A percentile compares a stretch with the other conserved stretches of the same genome.
These are phyloP conservation scores for Metalampra italica DNA, from an alignment of 2,888 invertebrate genomes.

Conservation along the genomic window DNA sequence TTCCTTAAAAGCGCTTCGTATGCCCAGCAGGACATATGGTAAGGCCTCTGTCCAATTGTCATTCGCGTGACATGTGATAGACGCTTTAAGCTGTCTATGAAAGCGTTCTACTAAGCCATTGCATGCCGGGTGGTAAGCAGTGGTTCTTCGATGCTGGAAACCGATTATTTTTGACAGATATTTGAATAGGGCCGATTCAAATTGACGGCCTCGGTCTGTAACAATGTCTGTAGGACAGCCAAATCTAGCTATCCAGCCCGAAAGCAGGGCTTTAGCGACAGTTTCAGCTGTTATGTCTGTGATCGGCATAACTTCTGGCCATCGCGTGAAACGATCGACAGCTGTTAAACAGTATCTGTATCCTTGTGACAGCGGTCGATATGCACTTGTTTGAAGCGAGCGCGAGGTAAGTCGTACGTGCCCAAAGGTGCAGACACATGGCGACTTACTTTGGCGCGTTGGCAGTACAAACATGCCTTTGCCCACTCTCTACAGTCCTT, in stretches of 20 bases:
- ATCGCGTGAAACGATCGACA: conserved; percentile 35
- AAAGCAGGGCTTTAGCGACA: conserved; percentile 34
- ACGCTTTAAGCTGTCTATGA: conserved; percentile 22
- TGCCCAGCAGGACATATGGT: conserved; percentile 16
- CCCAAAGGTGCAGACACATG: conserved; percentile 13
- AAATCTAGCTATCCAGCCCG: conserved; percentile 48
- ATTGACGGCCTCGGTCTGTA: conserved; percentile 31
- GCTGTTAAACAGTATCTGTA: conserved; percentile 24
- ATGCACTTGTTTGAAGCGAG: conserved; percentile 34
- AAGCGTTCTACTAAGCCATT: conserved; percentile 22
- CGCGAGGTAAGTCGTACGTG: conserved; percentile 14
- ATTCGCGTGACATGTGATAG: conserved; percentile 24
- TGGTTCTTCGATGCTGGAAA: conserved; percentile 14
- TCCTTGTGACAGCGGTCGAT: conserved; percentile 22
- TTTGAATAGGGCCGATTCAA: conserved; percentile 21
- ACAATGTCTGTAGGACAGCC: conserved; percentile 37
- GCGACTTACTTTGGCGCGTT: conserved; percentile 9
- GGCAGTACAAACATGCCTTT: conserved; percentile 10
- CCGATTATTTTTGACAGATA: conserved; percentile 9
- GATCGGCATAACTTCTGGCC: conserved; percentile 42
- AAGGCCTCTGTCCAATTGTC: conserved; percentile 16
- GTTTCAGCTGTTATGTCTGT: conserved; percentile 39
- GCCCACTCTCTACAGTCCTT: conserved; percentile 15
- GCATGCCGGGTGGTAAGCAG: conserved; percentile 21
- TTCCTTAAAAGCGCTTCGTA: conserved; percentile 17